Conservation (phyloP, 2,113 vertebrate genomes). For the Ginglymostoma cirratum region DNA sequence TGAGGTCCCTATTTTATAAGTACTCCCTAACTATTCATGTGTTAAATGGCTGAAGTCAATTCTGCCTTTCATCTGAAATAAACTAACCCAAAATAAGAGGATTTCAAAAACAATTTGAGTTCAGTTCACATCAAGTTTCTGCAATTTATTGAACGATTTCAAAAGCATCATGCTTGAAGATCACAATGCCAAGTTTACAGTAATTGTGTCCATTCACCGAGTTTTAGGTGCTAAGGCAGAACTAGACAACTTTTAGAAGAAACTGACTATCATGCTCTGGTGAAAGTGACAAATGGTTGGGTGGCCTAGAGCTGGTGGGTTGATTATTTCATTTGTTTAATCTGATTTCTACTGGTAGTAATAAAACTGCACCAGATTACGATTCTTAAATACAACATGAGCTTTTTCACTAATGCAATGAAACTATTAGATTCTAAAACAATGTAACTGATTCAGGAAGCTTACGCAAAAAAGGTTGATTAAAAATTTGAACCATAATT, state of each 20-base stretch:
- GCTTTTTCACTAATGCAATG: not conserved
- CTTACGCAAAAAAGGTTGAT: not conserved
- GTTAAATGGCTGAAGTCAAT: not conserved
- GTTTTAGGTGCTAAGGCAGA: not conserved
- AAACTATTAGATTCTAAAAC: not conserved
- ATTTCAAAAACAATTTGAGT: not conserved
- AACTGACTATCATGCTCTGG: not conserved
- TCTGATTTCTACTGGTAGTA: not conserved
- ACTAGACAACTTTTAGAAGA: not conserved
- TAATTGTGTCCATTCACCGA: not conserved
- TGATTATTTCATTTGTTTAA: not conserved
- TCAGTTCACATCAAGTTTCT: no score
- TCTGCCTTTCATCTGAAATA: not conserved
- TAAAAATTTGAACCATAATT: not conserved
- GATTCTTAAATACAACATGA: not conserved
- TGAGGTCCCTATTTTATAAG: not conserved
- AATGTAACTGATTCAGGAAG: not conserved
- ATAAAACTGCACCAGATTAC: not conserved
- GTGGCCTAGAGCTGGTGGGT: not conserved
- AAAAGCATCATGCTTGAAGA: no score
- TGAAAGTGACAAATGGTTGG: not conserved
- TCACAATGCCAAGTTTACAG: no score
- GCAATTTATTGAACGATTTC: no score
- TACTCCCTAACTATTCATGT: not conserved
- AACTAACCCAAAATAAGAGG: no score